A percentile compares a stretch with the other conserved stretches of the same genome.
These are phyloP conservation scores for Megaustenia siamemsis DNA, from an alignment of 2,888 invertebrate genomes.

Conservation along the genomic window DNA sequence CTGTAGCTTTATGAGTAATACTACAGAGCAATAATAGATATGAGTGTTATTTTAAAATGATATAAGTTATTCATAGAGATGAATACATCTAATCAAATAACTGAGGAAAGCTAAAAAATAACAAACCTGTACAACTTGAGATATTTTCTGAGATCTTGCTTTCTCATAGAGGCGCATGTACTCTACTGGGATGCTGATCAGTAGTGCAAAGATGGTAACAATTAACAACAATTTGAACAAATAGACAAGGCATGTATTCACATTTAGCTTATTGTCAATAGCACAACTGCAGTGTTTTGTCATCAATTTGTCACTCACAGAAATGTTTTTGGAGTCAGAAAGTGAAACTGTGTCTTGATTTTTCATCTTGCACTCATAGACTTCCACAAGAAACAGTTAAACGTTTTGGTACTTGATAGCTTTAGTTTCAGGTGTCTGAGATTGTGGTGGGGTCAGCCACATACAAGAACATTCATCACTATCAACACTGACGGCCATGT, in stretches of 20 bases:
- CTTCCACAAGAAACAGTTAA: background rate
- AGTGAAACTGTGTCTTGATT: background rate
- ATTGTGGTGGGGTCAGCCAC: too few relatives aligned
- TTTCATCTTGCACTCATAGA: background rate
- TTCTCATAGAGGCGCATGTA: conserved; percentile 73
- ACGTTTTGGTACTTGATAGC: too few relatives aligned
- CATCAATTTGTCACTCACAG: too few relatives aligned
- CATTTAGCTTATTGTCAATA: background rate
- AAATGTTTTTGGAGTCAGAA: background rate
- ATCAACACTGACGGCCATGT: too few relatives aligned
- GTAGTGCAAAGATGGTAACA: background rate
- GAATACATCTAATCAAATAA: too few relatives aligned
- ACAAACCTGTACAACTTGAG: conserved; percentile 57
- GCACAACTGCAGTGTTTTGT: background rate
- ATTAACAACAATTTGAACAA: background rate
- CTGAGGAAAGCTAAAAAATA: too few relatives aligned
- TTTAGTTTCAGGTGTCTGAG: too few relatives aligned
- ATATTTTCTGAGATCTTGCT: conserved; percentile 68
- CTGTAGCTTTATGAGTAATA: too few relatives aligned
- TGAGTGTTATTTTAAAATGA: too few relatives aligned
- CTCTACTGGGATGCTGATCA: conserved; percentile 74
- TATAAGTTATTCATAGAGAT: too few relatives aligned
- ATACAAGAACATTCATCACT: too few relatives aligned
- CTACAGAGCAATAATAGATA: too few relatives aligned
- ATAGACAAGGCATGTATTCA: background rate